Conservation (phyloP, 2,113 vertebrate species). For the Nycticryphes semicollaris region DNA sequence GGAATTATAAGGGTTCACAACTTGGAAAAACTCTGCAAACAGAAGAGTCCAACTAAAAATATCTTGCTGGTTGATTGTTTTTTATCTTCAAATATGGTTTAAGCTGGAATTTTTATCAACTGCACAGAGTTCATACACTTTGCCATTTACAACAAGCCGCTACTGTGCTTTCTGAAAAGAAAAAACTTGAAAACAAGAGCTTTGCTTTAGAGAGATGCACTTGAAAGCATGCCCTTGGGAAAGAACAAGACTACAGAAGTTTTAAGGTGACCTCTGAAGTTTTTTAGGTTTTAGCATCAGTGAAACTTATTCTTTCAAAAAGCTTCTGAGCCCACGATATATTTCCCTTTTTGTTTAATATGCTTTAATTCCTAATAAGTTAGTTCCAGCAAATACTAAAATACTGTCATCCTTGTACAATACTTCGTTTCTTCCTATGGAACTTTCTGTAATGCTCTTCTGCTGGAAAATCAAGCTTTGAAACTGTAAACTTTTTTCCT, state of each 20-base stretch:
- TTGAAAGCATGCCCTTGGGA: conserved; percentile 33
- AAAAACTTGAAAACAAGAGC: background rate
- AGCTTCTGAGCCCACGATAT: background rate
- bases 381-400: background rate
- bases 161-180: conserved; percentile 24
- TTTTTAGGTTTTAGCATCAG: background rate
- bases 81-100: background rate
- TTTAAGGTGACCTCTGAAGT: conserved; percentile 8
- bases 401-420: background rate
- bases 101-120: conserved; percentile 7
- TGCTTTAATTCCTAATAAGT: background rate
- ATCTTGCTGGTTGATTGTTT: background rate
- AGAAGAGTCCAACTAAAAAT: background rate
- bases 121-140: background rate
- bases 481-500: background rate
- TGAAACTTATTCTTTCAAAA: background rate
- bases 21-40: background rate
- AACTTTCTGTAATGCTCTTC: background rate
- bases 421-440: background rate
- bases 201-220: background rate
- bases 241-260: background rate
- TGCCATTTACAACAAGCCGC: background rate
- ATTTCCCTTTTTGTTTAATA: background rate
- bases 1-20: background rate
- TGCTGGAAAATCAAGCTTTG: background rate